Evolutionary conservation across 2,888 invertebrate genomes (phyloP), one percentile per base, ranked within the genome.

Genomic region (Drosophila rellima): DNA sequence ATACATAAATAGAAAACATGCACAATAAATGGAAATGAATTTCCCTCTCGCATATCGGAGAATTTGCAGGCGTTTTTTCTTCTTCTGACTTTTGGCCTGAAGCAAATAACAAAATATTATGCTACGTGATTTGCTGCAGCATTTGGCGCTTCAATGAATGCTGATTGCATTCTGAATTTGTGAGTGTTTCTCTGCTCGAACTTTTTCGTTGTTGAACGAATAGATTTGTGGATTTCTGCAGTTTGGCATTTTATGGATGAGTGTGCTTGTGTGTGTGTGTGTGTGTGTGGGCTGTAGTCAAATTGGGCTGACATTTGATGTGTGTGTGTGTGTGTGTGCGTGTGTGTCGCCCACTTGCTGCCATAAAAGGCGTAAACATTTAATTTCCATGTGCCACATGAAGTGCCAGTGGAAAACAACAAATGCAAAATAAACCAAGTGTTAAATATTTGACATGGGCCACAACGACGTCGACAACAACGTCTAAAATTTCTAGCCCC

Each of bases 361-460:
- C 77, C 87, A 84, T 80, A 88, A 82, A 80, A 88, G 85, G 85
- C 85, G 85, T 85, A 85, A 85, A 88, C 88, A 88, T 85, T 84
- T 84, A 80, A 88, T 85, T 85, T 85, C 79, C 85, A 88, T 82
- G 76, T 81, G 81, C 69, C 72, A 70, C 52, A 59, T 40, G 44
- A 52, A 55, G 68, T 70, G 56, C 26, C 37, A 33, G 26, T 7
- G 57, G 50, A 66, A 52, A 52, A 68, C 64, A 74, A 74, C 67
- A 71, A 74, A 66, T 79, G 83, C 71, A 82, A 82, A 85, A 68
- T 79, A 86, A 83, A 83, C 82, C 84, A 83, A 80, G 83, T 83
- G 83, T 87, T 87, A 83, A 83, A 83, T 83, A 83, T 83, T 83
- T 83, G 83, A 84, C 87, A 82, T 71, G 80, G 69, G 70, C 31